phyloP scores from a whole-genome alignment of 2,113 vertebrate species.

The Ictidomys tridecemlineatus region DNA sequence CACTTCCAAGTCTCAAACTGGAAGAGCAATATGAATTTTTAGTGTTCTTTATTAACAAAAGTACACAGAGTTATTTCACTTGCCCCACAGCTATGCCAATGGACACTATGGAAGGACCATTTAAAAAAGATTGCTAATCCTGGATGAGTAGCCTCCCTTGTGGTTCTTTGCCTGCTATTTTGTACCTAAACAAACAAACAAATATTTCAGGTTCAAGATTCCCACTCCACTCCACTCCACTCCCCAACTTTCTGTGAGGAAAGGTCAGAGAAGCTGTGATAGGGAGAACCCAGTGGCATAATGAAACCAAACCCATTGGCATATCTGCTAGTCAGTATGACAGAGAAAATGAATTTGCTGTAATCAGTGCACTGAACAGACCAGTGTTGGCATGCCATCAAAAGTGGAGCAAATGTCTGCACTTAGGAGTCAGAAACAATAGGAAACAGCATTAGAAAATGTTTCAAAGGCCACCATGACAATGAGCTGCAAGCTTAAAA shows the following conservation, averaged over 20 bases:
- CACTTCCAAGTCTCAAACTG: neutral
- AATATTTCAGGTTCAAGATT: neutral
- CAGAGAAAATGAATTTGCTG: neutral
- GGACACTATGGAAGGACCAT: neutral
- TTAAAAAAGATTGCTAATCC: neutral
- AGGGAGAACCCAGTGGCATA: neutral
- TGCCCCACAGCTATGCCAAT: neutral
- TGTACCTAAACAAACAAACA: neutral
- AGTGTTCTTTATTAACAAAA: neutral
- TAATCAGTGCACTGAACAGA: too few species aligned
- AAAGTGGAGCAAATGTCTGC: neutral
- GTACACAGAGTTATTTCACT: neutral
- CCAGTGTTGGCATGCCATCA: neutral
- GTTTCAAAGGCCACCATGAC: neutral
- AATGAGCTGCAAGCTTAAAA: neutral
- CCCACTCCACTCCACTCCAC: neutral
- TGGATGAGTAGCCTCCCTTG: too few species aligned
- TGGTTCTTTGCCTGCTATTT: neutral
- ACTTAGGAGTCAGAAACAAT: neutral
- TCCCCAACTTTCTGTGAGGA: neutral
- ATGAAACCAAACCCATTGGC: neutral
- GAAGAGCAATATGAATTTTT: neutral
- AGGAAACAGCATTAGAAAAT: neutral
- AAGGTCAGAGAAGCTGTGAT: neutral
- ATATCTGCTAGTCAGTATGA: neutral